Conservation (phyloP, 2,113 vertebrate species). For the Bubalus kerabau region DNA sequence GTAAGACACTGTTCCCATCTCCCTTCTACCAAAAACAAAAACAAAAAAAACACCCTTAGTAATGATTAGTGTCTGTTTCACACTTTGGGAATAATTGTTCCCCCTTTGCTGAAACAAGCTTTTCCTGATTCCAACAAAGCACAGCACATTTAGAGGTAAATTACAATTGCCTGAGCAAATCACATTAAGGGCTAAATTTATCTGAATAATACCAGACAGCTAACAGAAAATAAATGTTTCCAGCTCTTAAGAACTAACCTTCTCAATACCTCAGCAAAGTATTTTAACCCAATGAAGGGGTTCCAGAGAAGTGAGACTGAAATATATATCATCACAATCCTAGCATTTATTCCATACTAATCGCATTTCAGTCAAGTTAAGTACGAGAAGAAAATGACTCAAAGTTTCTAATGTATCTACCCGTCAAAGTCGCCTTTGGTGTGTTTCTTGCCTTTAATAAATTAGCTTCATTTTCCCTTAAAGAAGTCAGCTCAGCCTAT, state of each 20-base stretch:
- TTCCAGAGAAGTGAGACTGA: not conserved
- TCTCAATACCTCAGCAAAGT: conserved; percentile 21
- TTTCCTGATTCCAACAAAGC: conserved; percentile 48
- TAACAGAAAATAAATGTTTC: conserved; percentile 12
- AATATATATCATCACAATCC: not conserved
- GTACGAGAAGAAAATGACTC: conserved; percentile 31
- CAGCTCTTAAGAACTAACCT: conserved; percentile 18
- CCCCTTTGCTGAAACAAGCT: conserved; percentile 43
- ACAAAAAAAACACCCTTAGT: not conserved
- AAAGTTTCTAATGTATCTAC: conserved; percentile 30
- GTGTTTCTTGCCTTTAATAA: conserved; percentile 39
- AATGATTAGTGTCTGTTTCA: not conserved
- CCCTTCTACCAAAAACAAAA: not conserved
- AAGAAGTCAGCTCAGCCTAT: not conserved
- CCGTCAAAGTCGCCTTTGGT: not conserved
- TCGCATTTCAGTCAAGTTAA: conserved; percentile 46
- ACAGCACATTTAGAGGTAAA: conserved; percentile 36
- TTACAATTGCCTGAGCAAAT: conserved; percentile 44
- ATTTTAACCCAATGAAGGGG: not conserved
- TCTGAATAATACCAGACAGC: conserved; percentile 42
- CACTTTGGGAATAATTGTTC: conserved; percentile 19
- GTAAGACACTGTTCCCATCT: not conserved
- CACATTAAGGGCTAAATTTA: conserved; percentile 45
- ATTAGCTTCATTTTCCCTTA: not conserved
- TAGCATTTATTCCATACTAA: conserved; percentile 46